Evolutionary conservation across 2,113 vertebrate species (phyloP), one percentile per base, ranked within the genome.

Genomic region (Chaenogobius annularis): DNA sequence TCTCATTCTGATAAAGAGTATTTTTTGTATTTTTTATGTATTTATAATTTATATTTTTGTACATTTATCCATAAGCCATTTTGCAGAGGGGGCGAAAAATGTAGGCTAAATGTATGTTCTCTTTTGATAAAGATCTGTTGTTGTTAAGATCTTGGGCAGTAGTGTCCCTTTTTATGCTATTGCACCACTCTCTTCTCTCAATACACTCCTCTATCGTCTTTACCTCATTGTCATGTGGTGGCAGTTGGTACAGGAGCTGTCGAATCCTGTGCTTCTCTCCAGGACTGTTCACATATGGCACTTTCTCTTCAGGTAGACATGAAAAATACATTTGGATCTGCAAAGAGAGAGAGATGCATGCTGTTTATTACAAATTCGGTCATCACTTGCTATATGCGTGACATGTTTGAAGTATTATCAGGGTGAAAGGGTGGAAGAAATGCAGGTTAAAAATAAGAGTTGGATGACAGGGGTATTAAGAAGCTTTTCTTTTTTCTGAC

Each of bases 201-300:
- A 31, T 4, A 31, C 26, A 31, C 2, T 31, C 26, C 1, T 31
- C 26, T 1, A 31, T 31, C 62, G 40, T 78, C 10, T 59, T 14
- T 95, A 99, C 97, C 96, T 99, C 97, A 0, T 96, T 98, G 88
- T 99, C 97, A 0, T 98, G 96, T 0, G 96, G 97, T 1, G 97
- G 97, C 80, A 99, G 94, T 91, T 99, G 97, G 91, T 96, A 97
- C 50, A 98, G 92, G 46, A 98, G 97, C 82, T 98, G 97, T 83
- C 96, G 95, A 85, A 98, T 96, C 59, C 97, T 83, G 84, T 96
- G 94, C 77, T 98, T 98, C 91, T 98, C 97, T 85, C 97, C 97
- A 11, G 94, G 94, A 76, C 97, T 98, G 93, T 96, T 98, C 72
- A 98, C 90, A 0, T 98, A 99, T 17, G 97, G 97, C 72, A 98